These are phyloP conservation scores for Gymnogyps californianus DNA, from an alignment of 2,113 vertebrate species.

Conservation along the genomic window DNA sequence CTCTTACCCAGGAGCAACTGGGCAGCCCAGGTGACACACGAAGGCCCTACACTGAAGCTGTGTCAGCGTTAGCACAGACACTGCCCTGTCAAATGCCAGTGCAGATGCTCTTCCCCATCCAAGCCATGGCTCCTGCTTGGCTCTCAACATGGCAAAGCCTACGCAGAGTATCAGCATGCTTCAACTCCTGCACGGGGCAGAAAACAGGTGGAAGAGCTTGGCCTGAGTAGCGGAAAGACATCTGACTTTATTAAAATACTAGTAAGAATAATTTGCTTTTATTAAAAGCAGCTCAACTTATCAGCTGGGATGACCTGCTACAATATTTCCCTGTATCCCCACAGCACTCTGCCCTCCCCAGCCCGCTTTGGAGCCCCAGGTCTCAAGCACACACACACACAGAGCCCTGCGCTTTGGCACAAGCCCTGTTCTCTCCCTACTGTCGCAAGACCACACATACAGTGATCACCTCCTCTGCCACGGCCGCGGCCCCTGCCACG, in stretches of 20 bases:
- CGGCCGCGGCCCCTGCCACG: slow-evolving; percentile 88
- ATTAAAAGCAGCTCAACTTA: not conserved
- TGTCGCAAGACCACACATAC: slow-evolving; percentile 51
- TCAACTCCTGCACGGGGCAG: not conserved
- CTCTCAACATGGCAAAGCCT: not conserved
- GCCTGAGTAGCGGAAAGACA: not conserved
- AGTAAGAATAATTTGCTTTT: not conserved
- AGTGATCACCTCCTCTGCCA: slow-evolving; percentile 83
- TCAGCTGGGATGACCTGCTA: not conserved
- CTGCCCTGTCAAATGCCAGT: not conserved
- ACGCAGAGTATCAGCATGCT: not conserved
- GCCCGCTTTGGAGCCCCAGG: not conserved
- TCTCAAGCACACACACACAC: not conserved
- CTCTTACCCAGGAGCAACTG: not conserved
- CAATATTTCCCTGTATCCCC: not conserved
- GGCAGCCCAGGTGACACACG: accelerated
- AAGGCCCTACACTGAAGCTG: not conserved
- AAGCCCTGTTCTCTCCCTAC: not conserved
- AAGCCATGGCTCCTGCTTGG: not conserved
- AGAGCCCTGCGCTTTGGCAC: not conserved
- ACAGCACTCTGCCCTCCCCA: not conserved
- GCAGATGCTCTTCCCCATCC: not conserved
- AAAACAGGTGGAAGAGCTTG: not conserved
- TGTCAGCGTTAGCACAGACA: not conserved
- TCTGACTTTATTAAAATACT: not conserved